phyloP scores from a whole-genome alignment of 2,113 vertebrate genomes.

The Percopsis transmontana region DNA sequence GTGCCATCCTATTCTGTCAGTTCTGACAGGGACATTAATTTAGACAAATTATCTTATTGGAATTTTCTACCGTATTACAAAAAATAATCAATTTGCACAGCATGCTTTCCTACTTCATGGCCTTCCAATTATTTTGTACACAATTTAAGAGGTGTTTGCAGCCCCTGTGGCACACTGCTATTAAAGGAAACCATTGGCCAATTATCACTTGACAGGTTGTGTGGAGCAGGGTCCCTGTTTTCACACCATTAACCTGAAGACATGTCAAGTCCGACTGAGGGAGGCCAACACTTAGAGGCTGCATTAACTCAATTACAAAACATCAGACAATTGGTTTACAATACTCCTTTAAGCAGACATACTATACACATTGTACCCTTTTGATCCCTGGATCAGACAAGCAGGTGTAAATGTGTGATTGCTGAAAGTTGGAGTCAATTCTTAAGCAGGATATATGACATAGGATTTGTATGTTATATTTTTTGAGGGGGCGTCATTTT shows the following conservation, averaged over 20 bases:
- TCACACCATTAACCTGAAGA: conserved; percentile 73
- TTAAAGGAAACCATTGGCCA: conserved; percentile 70
- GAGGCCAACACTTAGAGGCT: conserved; percentile 56
- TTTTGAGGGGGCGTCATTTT: too few species aligned
- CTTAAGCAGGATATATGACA: background rate
- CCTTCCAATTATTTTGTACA: conserved; percentile 69
- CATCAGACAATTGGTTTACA: conserved; percentile 40
- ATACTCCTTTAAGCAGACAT: conserved; percentile 28
- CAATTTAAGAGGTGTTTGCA: conserved; percentile 62
- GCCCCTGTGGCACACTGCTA: conserved; percentile 67
- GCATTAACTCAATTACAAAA: conserved; percentile 65
- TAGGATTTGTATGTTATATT: too few species aligned
- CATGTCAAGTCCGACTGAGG: conserved; percentile 59
- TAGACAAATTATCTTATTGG: background rate
- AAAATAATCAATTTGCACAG: conserved; percentile 26
- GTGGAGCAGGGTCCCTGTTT: conserved; percentile 70
- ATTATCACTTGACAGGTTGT: conserved; percentile 77
- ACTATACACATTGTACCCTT: background rate
- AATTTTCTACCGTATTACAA: background rate
- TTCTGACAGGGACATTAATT: background rate
- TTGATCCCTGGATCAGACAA: conserved; percentile 2
- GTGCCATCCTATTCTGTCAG: background rate
- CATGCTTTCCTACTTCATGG: conserved; percentile 37
- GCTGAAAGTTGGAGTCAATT: too few species aligned
- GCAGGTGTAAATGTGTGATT: background rate